Evolutionary conservation across 2,888 invertebrate species (phyloP), one percentile per base, ranked within the genome.

Genomic region (Epicampocera succincta): DNA sequence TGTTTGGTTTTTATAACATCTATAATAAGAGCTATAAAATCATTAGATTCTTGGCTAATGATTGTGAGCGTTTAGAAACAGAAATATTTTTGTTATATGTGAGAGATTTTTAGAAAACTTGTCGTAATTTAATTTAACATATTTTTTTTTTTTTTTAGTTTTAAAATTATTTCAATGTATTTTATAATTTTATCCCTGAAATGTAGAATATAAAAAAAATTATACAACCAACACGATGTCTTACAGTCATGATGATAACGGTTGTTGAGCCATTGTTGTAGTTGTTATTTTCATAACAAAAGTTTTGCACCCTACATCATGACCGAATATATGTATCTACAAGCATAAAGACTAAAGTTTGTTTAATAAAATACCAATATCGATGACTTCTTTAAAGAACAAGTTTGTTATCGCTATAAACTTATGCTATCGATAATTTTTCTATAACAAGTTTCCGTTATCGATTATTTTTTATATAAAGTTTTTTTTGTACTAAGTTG

Each of bases 221-320:
- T 33, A 1, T 33, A 33, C 58, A 60, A 50, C 42, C 60, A 50
- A 63, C 71, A 71, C 33, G 48, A 50, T 71, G 63, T 71, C 63
- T 77, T 77, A 78, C 78, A n/a, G n/a, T n/a, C n/a, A 78, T 78
- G 72, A 73, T 78, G 78, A 78, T 78, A 78, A 66, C 78, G 78
- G 78, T 73, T 72, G 66, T 78, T 66, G 66, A 66, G 66, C 72
- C 72, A 66, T 78, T 78, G 78, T 78, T 73, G 58, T 78, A 73
- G 60, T 52, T 60, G 29, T 46, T 66, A 60, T 38, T 19, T 38
- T 52, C 40, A 11, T 44, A 46, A 69, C 52, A 54, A 33, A 25
- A 76, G 1, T 38, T 60, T 13, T 9, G 13, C 9, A 69, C 68
- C 52, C 76, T 76, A 76, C 50, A 29, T 13, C n/a, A n/a, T n/a